These are phyloP conservation scores for Trachelus troglodyta DNA, from an alignment of 2,888 invertebrate genomes.

Conservation along the genomic window DNA sequence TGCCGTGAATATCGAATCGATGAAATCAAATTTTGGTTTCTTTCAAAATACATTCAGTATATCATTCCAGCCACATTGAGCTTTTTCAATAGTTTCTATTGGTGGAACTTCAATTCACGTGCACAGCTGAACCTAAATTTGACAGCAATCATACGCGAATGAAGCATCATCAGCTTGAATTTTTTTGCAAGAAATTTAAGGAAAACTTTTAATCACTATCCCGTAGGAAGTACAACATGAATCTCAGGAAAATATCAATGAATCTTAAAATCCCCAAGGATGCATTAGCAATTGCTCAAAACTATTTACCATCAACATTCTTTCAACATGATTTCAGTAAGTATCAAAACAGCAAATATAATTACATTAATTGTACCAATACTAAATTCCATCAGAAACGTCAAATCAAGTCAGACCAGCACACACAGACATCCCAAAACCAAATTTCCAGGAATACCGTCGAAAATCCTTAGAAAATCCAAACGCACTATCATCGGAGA, in stretches of 20 bases:
- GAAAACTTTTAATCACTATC: background rate
- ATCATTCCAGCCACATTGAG: background rate
- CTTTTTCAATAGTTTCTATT: background rate
- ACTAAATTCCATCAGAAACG: conserved; percentile 4
- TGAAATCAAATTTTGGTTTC: background rate
- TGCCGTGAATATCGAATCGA: too few relatives aligned
- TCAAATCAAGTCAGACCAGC: conserved; percentile 62
- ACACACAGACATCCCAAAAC: conserved; percentile 72
- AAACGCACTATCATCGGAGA: conserved; percentile 53
- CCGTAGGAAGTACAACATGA: background rate
- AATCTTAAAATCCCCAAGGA: background rate
- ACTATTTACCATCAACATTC: background rate
- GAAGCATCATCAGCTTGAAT: background rate
- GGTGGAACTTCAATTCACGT: background rate
- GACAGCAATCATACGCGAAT: background rate
- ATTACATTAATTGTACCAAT: background rate
- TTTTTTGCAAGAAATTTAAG: background rate
- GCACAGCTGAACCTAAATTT: background rate
- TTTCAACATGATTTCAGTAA: background rate
- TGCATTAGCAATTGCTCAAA: background rate
- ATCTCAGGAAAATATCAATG: background rate
- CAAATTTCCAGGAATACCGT: conserved; percentile 71
- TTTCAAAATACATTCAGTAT: background rate
- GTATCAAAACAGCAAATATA: background rate
- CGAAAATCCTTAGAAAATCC: conserved; percentile 63